phyloP scores from a whole-genome alignment of 2,888 invertebrate genomes.

The Anticlea derivata region DNA sequence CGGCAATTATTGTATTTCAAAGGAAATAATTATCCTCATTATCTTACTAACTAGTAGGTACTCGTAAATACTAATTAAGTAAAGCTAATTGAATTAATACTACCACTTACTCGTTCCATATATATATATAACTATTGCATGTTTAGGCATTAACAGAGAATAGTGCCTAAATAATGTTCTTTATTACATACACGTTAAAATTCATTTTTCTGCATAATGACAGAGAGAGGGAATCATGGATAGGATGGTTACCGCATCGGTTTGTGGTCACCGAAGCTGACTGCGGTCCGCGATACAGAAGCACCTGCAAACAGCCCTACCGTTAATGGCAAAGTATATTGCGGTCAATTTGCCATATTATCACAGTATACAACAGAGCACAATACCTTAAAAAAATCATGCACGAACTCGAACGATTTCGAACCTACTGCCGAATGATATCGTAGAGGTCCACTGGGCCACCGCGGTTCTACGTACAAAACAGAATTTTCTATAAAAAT shows the following conservation, averaged over 20 bases:
- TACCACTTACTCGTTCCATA: not conserved
- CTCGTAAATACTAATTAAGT: not conserved
- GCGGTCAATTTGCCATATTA: not conserved
- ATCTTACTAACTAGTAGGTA: not conserved
- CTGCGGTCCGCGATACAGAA: slow-evolving; percentile 34
- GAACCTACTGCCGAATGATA: not conserved
- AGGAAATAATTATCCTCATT: slow-evolving; percentile 27
- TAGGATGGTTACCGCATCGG: slow-evolving; percentile 43
- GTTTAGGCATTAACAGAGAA: too few relatives aligned
- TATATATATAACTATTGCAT: not conserved
- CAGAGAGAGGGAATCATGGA: slow-evolving; percentile 41
- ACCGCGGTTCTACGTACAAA: too few relatives aligned
- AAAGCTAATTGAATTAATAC: too few relatives aligned
- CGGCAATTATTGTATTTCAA: slow-evolving; percentile 20
- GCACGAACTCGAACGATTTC: not conserved
- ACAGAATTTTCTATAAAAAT: not conserved
- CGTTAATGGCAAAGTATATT: slow-evolving; percentile 5
- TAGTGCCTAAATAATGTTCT: too few relatives aligned
- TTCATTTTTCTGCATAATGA: slow-evolving; percentile 8
- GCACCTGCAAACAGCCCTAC: slow-evolving; percentile 17
- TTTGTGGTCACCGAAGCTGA: slow-evolving; percentile 40
- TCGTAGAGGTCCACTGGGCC: too few relatives aligned
- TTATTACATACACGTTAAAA: too few relatives aligned
- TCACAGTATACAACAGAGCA: not conserved
- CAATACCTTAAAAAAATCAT: not conserved